Conservation (phyloP, 1,140 invertebrate species). For the Zophobas morio region DNA sequence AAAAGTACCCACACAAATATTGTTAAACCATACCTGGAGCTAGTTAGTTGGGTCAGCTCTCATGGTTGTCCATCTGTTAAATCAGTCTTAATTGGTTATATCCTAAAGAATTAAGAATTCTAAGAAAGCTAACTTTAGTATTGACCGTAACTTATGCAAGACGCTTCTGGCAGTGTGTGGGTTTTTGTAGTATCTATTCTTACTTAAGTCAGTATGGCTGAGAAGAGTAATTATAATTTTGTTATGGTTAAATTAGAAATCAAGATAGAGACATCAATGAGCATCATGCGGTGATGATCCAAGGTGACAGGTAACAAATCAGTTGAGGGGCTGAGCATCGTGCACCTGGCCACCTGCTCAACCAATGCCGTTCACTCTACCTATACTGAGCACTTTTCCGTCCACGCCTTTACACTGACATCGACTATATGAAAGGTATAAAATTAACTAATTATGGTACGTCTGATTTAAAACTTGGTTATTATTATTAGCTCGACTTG, state of each 20-base stretch:
- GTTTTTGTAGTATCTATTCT: conserved; percentile 9
- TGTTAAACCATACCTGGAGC: conserved; percentile 2
- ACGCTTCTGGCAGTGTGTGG: conserved; percentile 21
- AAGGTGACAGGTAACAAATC: conserved; percentile 58
- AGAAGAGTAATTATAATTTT: conserved; percentile 27
- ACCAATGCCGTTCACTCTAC: conserved; percentile 49
- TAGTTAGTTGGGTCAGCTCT: background rate
- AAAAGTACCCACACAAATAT: conserved; percentile 3
- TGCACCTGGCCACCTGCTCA: conserved; percentile 55
- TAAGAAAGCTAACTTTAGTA: conserved; percentile 17
- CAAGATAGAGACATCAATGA: conserved; percentile 50
- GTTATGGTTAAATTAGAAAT: conserved; percentile 48
- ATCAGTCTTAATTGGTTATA: conserved; percentile 30
- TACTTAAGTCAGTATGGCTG: conserved; percentile 12
- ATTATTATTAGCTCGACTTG: background rate
- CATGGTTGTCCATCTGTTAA: conserved; percentile 32
- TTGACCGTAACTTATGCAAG: conserved; percentile 16
- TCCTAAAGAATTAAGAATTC: conserved; percentile 35
- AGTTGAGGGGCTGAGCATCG: conserved; percentile 52
- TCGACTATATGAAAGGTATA: conserved; percentile 8
- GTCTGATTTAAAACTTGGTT: background rate
- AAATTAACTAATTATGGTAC: conserved; percentile 8
- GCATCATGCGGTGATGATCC: conserved; percentile 52
- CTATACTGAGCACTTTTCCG: conserved; percentile 7
- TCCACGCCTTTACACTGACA: conserved; percentile 40